These are phyloP conservation scores for Lanistes nyassanus DNA, from an alignment of 1,140 invertebrate species.

Conservation along the genomic window DNA sequence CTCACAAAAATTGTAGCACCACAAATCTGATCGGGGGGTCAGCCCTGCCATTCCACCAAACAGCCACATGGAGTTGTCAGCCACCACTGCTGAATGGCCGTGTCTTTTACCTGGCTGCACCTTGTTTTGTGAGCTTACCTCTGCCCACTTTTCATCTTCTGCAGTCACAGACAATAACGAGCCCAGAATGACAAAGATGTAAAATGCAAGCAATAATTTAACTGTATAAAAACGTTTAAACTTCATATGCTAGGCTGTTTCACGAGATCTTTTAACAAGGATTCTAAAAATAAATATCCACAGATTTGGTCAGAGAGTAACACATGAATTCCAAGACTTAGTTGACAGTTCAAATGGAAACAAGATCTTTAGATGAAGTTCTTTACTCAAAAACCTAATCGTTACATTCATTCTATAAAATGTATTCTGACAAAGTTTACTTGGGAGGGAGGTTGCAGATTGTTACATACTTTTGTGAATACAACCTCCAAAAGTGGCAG, in stretches of 20 bases:
- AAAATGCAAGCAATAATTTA: background rate
- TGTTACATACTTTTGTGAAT: too few species aligned
- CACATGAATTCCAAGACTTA: too few species aligned
- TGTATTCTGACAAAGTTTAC: too few species aligned
- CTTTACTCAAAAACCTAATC: too few species aligned
- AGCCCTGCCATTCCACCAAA: conserved; percentile 91
- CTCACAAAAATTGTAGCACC: conserved; percentile 81
- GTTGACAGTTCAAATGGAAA: too few species aligned
- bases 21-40: conserved; percentile 82
- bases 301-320: too few species aligned
- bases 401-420: too few species aligned
- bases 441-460: too few species aligned
- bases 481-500: too few species aligned
- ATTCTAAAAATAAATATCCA: too few species aligned
- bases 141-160: conserved; percentile 66
- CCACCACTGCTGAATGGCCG: conserved; percentile 85
- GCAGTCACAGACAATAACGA: background rate
- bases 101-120: conserved; percentile 78
- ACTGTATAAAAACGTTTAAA: background rate
- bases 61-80: conserved; percentile 84
- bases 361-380: too few species aligned
- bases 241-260: background rate
- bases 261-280: background rate
- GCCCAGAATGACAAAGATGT: background rate
- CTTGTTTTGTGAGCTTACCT: conserved; percentile 39